These are phyloP conservation scores for Drosophila novamexicana DNA, from an alignment of 1,140 invertebrate genomes.

Conservation along the genomic window DNA sequence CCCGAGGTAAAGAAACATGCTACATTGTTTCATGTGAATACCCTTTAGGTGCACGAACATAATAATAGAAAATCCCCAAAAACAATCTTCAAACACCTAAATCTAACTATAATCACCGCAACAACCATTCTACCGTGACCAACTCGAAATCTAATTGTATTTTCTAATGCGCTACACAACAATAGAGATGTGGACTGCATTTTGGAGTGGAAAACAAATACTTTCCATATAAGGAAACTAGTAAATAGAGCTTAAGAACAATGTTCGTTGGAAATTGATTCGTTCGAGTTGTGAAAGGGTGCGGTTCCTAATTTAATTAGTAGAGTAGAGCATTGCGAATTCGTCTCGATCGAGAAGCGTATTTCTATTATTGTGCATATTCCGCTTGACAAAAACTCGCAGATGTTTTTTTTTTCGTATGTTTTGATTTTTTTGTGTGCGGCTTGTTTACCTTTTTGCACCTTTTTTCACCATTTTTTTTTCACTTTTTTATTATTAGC, in stretches of 20 bases:
- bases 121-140: constrained; percentile 60
- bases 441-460: constrained; percentile 31
- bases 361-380: constrained; percentile 23
- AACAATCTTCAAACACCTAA: constrained; percentile 27
- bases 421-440: constrained; percentile 13
- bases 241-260: not conserved
- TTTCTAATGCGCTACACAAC: constrained; percentile 2
- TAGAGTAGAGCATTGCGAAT: constrained; percentile 21
- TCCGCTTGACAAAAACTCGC: constrained; percentile 41
- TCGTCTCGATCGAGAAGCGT: not conserved
- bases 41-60: not conserved
- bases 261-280: constrained; percentile 2
- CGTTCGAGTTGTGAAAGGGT: not conserved
- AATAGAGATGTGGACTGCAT: not conserved
- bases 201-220: not conserved
- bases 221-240: not conserved
- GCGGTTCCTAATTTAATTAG: not conserved
- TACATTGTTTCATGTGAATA: constrained; percentile 31
- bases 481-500: constrained; percentile 66
- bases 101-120: constrained; percentile 42
- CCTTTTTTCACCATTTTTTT: constrained; percentile 17
- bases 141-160: constrained; percentile 11
- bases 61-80: constrained; percentile 45
- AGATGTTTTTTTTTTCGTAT: constrained; percentile 15
- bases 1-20: not conserved